Conservation (phyloP, 1,140 invertebrate genomes). For the Pentalonia nigronervosa region DNA sequence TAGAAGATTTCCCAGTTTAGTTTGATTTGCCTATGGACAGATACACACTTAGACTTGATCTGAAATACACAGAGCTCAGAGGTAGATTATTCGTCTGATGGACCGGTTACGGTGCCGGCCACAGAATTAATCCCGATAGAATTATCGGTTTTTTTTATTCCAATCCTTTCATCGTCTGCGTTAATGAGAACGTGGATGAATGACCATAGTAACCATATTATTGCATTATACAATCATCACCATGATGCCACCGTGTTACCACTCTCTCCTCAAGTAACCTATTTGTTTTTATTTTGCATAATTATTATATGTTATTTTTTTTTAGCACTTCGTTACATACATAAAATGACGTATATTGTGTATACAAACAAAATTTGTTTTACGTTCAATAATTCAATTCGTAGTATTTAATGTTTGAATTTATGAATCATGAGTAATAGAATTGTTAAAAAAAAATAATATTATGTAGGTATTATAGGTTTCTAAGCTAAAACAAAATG, state of each 20-base stretch:
- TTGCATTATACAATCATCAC: background rate
- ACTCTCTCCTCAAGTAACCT: background rate
- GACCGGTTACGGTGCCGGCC: too few relatives aligned
- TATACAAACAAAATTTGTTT: background rate
- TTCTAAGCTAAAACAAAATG: background rate
- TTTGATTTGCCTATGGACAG: too few relatives aligned
- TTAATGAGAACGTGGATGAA: too few relatives aligned
- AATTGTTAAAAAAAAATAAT: background rate
- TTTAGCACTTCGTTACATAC: background rate
- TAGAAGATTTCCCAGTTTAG: too few relatives aligned
- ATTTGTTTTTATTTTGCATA: background rate
- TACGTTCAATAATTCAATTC: background rate
- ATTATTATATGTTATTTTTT: background rate
- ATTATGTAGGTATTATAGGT: too few relatives aligned
- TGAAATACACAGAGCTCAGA: too few relatives aligned
- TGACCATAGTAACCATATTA: background rate
- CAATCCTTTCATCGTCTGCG: too few relatives aligned
- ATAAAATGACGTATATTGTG: background rate
- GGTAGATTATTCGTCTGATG: too few relatives aligned
- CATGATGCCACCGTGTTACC: background rate
- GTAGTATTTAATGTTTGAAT: background rate
- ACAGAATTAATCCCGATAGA: too few relatives aligned
- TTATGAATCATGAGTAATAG: background rate
- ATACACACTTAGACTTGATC: too few relatives aligned
- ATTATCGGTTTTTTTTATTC: too few relatives aligned